Evolutionary conservation across 2,113 vertebrate species (phyloP), one percentile per base, ranked within the genome.

Genomic region (Psephotus haematonotus): DNA sequence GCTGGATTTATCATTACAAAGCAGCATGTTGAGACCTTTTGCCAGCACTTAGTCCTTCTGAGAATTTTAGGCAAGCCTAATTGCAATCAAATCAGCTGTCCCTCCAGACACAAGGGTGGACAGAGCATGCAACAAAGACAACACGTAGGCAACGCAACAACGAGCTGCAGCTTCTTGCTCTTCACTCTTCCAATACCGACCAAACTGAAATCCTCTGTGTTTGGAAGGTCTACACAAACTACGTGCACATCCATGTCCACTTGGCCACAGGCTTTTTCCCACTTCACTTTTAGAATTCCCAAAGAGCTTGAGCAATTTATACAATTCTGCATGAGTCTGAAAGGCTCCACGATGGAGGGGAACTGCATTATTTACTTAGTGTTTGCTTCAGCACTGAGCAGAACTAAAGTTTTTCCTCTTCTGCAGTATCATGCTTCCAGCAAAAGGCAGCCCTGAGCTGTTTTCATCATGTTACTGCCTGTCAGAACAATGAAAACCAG

Each of bases 61-160:
- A 97, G 93, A 96, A 93, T 87, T 92, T 74, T 63, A 87, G 90
- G 67, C 57, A 64, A 76, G 52, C 53, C 92, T 93, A 89, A 63
- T 59, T 72, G 91, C 63, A 85, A 53, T 49, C 1, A 2, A 55
- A 75, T 76, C 77, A 49, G 86, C 91, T 63, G 62, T 82, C 60
- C 65, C 80, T 89, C 24, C 31, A n/a, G 86, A 59, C 90, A 70
- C n/a, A 28, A 22, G 37, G 63, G 29, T 0, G 19, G 78, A 39
- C 64, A 52, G 43, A 82, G 22, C 41, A 49, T 64, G 83, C n/a
- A 57, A 60, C 13, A 22, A 69, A 50, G 75, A 68, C 8, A 27
- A 6, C n/a, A 35, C 33, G 13, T 0, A 47, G 3, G 17, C 64
- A 78, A 60, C 16, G n/a, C 57, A 49, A 43, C 47, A 53, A 70